A percentile compares a stretch with the other conserved stretches of the same genome.
Evolutionary conservation across 2,113 vertebrate genomes (phyloP).

Genomic region (Aix galericulata): DNA sequence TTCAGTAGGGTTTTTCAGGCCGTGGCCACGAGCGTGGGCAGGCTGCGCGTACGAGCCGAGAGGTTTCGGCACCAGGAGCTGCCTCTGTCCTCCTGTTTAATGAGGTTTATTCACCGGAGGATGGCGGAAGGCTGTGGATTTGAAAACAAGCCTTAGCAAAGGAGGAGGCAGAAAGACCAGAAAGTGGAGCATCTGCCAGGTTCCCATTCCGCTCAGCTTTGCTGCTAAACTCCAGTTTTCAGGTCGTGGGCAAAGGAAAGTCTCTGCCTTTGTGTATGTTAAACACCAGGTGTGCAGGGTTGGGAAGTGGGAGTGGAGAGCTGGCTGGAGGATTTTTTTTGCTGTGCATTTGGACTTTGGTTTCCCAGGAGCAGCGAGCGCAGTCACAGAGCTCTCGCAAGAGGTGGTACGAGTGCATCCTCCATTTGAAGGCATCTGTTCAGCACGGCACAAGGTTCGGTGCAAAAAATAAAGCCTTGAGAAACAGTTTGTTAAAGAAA

Average conservation of each 20-base stretch:
- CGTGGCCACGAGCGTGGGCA: neutral
- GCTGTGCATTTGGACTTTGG: neutral
- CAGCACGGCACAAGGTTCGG: neutral
- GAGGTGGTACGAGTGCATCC: fast-evolving
- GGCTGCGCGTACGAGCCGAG: neutral
- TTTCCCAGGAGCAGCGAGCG: neutral
- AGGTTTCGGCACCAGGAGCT: neutral
- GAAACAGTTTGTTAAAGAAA: neutral
- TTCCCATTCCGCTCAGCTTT: neutral
- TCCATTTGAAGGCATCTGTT: neutral
- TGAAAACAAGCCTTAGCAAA: neutral
- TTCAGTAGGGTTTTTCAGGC: neutral
- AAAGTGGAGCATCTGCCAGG: neutral
- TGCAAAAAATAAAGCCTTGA: neutral
- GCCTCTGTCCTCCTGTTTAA: neutral
- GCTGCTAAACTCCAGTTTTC: neutral
- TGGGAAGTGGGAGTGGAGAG: neutral
- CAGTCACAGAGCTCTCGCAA: neutral
- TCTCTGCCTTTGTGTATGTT: neutral
- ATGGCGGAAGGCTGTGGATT: neutral
- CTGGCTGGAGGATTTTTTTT: neutral
- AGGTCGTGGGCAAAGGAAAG: neutral
- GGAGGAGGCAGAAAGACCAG: neutral
- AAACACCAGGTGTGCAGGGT: neutral
- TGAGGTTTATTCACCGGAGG: neutral